Conservation (phyloP, 2,113 vertebrate species). For the Dipodomys merriami region DNA sequence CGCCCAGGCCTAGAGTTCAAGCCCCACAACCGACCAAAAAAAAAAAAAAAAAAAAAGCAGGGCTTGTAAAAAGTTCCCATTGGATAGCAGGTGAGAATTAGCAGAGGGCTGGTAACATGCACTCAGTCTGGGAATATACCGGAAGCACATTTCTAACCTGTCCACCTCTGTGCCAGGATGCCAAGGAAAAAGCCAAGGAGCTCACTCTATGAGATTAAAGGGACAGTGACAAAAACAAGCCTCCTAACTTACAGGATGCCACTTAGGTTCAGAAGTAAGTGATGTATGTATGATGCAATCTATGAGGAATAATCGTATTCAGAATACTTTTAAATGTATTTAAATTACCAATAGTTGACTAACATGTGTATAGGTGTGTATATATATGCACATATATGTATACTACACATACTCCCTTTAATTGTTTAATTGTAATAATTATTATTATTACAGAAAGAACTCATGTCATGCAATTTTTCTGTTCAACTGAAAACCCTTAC, state of each 20-base stretch:
- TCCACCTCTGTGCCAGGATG: fast-evolving
- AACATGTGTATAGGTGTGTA: background rate
- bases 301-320: background rate
- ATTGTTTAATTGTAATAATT: no score
- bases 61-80: background rate
- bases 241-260: background rate
- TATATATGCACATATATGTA: background rate
- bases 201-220: background rate
- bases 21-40: no score
- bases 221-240: background rate
- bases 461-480: background rate
- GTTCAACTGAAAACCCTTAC: background rate
- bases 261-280: background rate
- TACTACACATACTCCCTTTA: no score
- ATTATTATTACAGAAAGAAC: background rate
- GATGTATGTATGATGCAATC: background rate
- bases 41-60: no score
- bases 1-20: no score
- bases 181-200: background rate
- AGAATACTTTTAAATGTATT: no score
- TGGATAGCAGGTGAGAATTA: background rate
- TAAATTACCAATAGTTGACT: no score
- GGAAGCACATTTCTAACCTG: background rate
- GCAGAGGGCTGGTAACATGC: background rate
- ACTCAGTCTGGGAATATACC: background rate